A percentile compares a stretch with the other conserved stretches of the same genome.
Conservation (phyloP, 2,888 invertebrate species). For the Lepidocyrtoides sp. region DNA sequence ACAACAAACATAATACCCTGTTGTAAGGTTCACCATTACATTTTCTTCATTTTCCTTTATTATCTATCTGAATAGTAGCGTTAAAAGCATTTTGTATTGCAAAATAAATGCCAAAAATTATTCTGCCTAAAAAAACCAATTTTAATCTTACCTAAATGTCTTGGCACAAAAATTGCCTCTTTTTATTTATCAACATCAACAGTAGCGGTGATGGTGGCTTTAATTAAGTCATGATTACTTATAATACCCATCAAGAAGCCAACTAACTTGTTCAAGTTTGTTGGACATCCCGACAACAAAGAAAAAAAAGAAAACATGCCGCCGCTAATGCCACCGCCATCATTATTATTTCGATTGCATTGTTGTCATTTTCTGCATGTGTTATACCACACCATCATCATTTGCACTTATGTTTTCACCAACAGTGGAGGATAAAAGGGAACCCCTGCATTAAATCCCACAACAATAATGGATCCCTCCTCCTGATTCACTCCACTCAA, state of each 20-base stretch:
- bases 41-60: not conserved
- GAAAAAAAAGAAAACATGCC: constrained; percentile 52
- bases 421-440: constrained; percentile 31
- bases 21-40: not conserved
- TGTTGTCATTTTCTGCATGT: constrained; percentile 62
- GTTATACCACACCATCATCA: constrained; percentile 4
- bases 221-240: constrained; percentile 75
- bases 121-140: not conserved
- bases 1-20: not conserved
- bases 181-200: not conserved
- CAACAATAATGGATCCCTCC: constrained; percentile 60
- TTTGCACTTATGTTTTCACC: not conserved
- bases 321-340: not conserved
- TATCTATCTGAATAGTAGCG: not conserved
- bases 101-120: not conserved
- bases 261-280: constrained; percentile 25
- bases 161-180: not conserved
- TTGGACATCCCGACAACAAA: constrained; percentile 54
- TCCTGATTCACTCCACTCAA: constrained; percentile 37
- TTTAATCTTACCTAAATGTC: constrained; percentile 2
- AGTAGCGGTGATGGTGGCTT: constrained; percentile 40
- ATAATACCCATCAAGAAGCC: constrained; percentile 47
- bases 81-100: not conserved
- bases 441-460: constrained; percentile 50
- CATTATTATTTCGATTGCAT: constrained; percentile 39